Conservation (phyloP, 2,888 invertebrate species). For the Ophion costatus region DNA sequence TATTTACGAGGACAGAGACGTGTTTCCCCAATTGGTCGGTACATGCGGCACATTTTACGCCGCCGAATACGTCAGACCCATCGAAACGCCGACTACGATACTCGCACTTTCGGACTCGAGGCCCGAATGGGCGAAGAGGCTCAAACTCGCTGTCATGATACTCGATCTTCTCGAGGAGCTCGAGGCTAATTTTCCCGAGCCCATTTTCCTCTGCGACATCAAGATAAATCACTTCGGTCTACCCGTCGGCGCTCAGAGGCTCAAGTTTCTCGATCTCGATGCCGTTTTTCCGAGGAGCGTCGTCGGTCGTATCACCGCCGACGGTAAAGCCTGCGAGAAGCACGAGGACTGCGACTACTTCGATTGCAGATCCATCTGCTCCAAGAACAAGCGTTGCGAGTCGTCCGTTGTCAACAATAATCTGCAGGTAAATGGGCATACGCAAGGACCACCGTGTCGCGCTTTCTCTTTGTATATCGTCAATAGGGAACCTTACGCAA, state of each 20-base stretch:
- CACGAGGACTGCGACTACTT: conserved; percentile 89
- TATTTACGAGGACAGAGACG: conserved; percentile 86
- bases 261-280: conserved; percentile 88
- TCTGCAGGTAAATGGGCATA: conserved; percentile 80
- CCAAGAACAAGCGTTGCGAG: conserved; percentile 85
- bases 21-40: conserved; percentile 87
- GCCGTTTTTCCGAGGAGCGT: conserved; percentile 86
- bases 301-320: conserved; percentile 84
- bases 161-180: conserved; percentile 86
- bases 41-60: conserved; percentile 89
- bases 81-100: conserved; percentile 85
- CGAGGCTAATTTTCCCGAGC: conserved; percentile 86
- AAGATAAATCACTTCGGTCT: conserved; percentile 88
- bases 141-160: conserved; percentile 86
- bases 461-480: too few species aligned
- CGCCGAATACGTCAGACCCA: conserved; percentile 87
- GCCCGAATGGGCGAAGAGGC: conserved; percentile 86
- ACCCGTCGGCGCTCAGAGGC: conserved; percentile 83
- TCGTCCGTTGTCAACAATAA: conserved; percentile 87
- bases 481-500: too few species aligned
- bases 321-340: conserved; percentile 84
- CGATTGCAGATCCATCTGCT: conserved; percentile 88
- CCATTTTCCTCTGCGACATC: conserved; percentile 88
- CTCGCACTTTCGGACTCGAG: conserved; percentile 85
- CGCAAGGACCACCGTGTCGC: too few species aligned